These are phyloP conservation scores for Garrulus glandarius DNA, from an alignment of 2,797 vertebrate genomes.

Conservation along the genomic window DNA sequence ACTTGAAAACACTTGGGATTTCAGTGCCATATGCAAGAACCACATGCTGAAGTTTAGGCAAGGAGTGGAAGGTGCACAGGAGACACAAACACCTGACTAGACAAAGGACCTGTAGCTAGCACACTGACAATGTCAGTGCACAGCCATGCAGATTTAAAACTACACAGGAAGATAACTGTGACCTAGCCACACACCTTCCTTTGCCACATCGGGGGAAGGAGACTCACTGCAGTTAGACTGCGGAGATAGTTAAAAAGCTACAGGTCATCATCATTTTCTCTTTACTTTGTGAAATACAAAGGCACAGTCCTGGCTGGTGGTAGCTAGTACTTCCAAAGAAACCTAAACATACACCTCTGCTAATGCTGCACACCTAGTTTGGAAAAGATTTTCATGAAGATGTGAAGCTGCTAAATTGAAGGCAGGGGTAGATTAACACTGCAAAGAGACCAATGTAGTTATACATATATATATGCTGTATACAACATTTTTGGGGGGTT, in stretches of 20 bases:
- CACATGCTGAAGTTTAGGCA: not conserved
- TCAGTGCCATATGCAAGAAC: not conserved
- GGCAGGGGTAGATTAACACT: not conserved
- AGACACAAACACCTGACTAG: not conserved
- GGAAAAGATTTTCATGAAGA: not conserved
- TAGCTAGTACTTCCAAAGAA: not conserved
- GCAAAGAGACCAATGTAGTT: not conserved
- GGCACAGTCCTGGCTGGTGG: not conserved
- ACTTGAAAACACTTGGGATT: not conserved
- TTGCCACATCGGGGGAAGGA: not conserved
- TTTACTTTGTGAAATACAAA: not conserved
- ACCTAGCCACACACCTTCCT: not conserved
- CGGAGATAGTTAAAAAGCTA: not conserved
- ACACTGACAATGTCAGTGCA: not conserved
- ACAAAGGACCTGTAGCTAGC: not conserved
- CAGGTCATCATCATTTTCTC: not conserved
- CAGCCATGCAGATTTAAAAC: not conserved
- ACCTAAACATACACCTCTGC: not conserved
- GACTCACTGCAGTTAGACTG: not conserved
- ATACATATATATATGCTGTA: not conserved
- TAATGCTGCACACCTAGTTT: not conserved
- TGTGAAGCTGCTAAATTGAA: not conserved
- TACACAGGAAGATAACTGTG: not conserved
- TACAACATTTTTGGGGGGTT: not conserved
- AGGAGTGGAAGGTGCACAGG: not conserved